Evolutionary conservation across 2,888 invertebrate genomes (phyloP), one percentile per base, ranked within the genome.

Genomic region (Sinotaia quadrata): DNA sequence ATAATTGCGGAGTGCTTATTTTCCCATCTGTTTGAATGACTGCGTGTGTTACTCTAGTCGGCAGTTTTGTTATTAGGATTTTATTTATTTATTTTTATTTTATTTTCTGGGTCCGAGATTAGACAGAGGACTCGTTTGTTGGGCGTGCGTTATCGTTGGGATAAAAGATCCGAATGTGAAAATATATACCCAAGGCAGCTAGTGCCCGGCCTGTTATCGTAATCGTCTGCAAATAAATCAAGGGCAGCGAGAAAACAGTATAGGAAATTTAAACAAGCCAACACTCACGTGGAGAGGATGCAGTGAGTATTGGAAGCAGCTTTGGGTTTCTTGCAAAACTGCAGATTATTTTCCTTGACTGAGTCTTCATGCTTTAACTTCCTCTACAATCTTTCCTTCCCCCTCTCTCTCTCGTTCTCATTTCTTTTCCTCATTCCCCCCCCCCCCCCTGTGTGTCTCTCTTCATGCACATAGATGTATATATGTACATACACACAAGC

Each of bases 161-260:
- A 47, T 21, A 47, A 47, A n/a, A 47, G 47, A 47, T 47, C n/a
- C 47, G 3, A 24, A n/a, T 7, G 47, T 1, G 47, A 47, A 47
- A 47, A 47, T 47, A 18, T 47, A 47, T 18, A 47, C 7, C 47
- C 24, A 21, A n/a, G n/a, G n/a, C 24, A n/a, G n/a, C 47, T 8
- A 47, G 47, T 47, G 47, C 24, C 47, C 47, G n/a, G 24, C n/a
- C 8, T 47, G 47, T 47, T 47, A 47, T 47, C 47, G 47, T 8
- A 47, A 47, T 47, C 47, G 47, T 47, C 47, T 7, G 47, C 47
- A 47, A 47, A 47, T 47, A 47, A 47, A 3, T 47, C 47, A 24
- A n/a, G 24, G 47, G 8, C 24, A 47, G n/a, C 24, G 47, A 8
- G 47, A 47, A 47, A 47, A 47, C 47, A 47, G 24, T 47, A 21